Conservation (phyloP, 2,888 invertebrate species). For the Congeria kusceri region DNA sequence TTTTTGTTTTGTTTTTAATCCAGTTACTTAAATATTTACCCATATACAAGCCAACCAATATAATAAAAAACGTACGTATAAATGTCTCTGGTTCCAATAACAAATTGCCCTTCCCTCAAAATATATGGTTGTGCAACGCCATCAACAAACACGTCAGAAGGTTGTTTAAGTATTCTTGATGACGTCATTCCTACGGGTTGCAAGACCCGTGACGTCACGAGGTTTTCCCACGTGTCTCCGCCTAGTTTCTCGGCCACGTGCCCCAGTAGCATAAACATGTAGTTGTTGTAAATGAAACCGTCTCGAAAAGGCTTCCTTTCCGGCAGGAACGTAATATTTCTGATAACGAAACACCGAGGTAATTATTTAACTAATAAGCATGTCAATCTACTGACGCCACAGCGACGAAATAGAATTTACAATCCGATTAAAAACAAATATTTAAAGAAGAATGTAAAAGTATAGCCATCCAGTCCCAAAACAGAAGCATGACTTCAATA, state of each 20-base stretch:
- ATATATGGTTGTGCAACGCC: slow-evolving; percentile 65
- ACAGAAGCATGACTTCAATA: too few species aligned
- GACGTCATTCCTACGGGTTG: slow-evolving; percentile 63
- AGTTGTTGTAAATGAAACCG: slow-evolving; percentile 66
- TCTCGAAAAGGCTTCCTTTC: slow-evolving; percentile 37
- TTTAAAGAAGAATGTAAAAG: too few species aligned
- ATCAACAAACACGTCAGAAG: slow-evolving; percentile 9
- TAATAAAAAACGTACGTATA: slow-evolving; percentile 17
- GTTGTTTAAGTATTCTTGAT: slow-evolving; percentile 28
- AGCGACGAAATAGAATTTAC: too few species aligned
- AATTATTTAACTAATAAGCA: too few species aligned
- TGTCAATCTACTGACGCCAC: too few species aligned
- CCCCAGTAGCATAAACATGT: slow-evolving; percentile 61
- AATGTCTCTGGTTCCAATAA: slow-evolving; percentile 30
- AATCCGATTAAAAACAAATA: too few species aligned
- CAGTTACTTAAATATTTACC: too few species aligned
- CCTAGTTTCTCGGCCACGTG: slow-evolving; percentile 62
- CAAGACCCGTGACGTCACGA: slow-evolving; percentile 53
- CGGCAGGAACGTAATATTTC: slow-evolving; percentile 46
- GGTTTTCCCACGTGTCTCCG: slow-evolving; percentile 58
- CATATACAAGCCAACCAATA: too few species aligned
- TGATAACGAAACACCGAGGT: too few species aligned
- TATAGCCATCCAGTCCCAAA: too few species aligned
- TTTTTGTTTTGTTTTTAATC: too few species aligned
- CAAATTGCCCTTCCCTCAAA: slow-evolving; percentile 25